Conservation (phyloP, 1,140 invertebrate species). For the Magallana gigas region DNA sequence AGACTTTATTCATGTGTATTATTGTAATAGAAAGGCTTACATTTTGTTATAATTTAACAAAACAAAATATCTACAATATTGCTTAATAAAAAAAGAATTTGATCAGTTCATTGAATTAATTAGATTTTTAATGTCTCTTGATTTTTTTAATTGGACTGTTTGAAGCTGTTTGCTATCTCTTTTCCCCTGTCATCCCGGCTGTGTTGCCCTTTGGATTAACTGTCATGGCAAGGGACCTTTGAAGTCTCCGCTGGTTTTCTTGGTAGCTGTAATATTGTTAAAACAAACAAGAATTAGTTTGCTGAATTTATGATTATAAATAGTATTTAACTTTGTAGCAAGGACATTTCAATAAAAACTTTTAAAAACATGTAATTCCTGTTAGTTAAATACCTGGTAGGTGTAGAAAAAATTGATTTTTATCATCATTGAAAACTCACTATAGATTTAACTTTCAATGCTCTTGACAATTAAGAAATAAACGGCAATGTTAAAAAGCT, state of each 20-base stretch:
- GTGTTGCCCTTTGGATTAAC: slow-evolving; percentile 37
- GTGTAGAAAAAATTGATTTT: too few relatives aligned
- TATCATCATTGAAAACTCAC: too few relatives aligned
- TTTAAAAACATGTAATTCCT: too few relatives aligned
- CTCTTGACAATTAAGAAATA: too few relatives aligned
- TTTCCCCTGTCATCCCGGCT: not conserved
- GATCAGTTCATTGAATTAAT: not conserved
- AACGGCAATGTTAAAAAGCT: too few relatives aligned
- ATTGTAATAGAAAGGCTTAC: not conserved
- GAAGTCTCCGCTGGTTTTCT: slow-evolving; percentile 41
- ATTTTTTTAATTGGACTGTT: not conserved
- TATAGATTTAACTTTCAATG: too few relatives aligned
- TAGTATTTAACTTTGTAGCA: not conserved
- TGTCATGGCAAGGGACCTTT: slow-evolving; percentile 37
- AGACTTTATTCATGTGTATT: not conserved
- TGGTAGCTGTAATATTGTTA: not conserved
- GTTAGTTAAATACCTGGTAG: too few relatives aligned
- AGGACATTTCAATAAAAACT: too few relatives aligned
- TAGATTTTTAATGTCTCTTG: not conserved
- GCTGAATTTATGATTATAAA: too few relatives aligned
- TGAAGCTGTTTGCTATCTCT: not conserved
- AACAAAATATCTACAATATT: not conserved
- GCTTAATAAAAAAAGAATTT: not conserved
- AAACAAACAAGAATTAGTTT: too few relatives aligned
- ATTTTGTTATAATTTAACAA: not conserved